Conservation (phyloP, 2,888 invertebrate species). For the Melinopterus prodromus region DNA sequence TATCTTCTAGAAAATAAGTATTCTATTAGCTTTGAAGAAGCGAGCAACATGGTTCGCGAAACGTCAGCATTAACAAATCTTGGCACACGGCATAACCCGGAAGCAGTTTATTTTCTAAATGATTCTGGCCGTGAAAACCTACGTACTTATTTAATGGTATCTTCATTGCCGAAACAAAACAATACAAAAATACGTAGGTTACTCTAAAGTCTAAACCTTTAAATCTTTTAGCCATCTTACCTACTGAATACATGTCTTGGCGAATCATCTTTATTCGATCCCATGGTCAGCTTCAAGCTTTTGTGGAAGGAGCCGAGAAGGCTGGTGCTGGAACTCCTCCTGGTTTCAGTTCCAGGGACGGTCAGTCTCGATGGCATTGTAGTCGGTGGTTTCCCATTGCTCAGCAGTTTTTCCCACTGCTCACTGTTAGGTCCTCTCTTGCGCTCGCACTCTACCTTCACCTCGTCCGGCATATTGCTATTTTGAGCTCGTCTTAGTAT, state of each 20-base stretch:
- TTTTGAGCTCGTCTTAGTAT: background rate
- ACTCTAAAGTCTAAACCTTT: no score
- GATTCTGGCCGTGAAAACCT: no score
- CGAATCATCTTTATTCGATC: conserved; percentile 32
- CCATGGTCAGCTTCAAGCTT: conserved; percentile 38
- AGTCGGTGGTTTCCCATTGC: conserved; percentile 40
- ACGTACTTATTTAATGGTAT: no score
- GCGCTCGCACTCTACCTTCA: conserved; percentile 40
- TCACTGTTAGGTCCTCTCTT: conserved; percentile 33
- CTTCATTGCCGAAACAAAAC: no score
- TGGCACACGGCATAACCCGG: no score
- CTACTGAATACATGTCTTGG: conserved; percentile 45
- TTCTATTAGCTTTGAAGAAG: no score
- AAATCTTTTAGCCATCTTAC: conserved; percentile 27
- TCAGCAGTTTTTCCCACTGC: conserved; percentile 44
- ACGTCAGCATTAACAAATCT: no score
- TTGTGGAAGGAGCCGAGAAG: conserved; percentile 42
- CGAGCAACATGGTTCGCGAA: no score
- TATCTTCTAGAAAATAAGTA: no score
- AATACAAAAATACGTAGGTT: no score
- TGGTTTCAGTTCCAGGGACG: conserved; percentile 41
- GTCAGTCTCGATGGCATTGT: conserved; percentile 38
- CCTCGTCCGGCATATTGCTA: conserved; percentile 37
- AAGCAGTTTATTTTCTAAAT: no score
- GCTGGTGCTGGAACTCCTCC: conserved; percentile 41